Percentiles rank a stretch among this genome's conserved stretches.
These are phyloP conservation scores for Aphis craccivora DNA, from an alignment of 1,140 invertebrate species.

Conservation along the genomic window DNA sequence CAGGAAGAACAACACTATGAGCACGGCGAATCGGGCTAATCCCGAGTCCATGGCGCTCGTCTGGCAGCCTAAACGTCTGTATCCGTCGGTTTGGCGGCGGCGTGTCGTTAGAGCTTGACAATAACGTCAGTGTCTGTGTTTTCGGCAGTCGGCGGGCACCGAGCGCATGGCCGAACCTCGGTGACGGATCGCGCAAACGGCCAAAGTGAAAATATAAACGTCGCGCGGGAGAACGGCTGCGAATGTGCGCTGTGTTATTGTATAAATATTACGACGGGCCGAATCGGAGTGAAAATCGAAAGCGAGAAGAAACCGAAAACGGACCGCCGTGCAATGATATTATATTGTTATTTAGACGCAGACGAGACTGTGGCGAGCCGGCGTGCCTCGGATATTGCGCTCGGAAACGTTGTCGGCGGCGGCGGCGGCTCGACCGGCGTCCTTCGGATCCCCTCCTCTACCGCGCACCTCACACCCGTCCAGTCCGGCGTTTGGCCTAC, in stretches of 20 bases:
- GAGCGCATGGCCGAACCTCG: neutral
- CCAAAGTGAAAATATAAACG: no score
- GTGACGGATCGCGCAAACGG: neutral
- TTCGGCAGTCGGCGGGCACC: neutral
- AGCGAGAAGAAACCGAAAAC: neutral
- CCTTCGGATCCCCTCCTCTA: slow-evolving; percentile 10
- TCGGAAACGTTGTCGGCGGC: neutral
- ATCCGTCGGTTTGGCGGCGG: no score
- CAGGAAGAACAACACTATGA: slow-evolving; percentile 59
- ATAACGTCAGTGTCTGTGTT: neutral
- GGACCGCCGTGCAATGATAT: neutral
- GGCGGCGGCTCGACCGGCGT: neutral
- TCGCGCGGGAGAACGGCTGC: neutral
- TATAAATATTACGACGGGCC: neutral
- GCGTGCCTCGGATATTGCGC: neutral
- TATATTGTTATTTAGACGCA: neutral
- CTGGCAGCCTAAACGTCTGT: no score
- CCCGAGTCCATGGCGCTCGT: slow-evolving; percentile 57
- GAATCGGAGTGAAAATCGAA: neutral
- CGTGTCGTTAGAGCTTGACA: no score
- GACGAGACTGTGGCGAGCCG: neutral
- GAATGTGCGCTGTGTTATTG: no score
- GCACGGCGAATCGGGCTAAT: slow-evolving; percentile 54
- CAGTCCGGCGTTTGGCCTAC: neutral
- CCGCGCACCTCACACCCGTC: neutral